Evolutionary conservation across 2,888 invertebrate genomes (phyloP), one percentile per base, ranked within the genome.

Genomic region (Acholoe squamosa): DNA sequence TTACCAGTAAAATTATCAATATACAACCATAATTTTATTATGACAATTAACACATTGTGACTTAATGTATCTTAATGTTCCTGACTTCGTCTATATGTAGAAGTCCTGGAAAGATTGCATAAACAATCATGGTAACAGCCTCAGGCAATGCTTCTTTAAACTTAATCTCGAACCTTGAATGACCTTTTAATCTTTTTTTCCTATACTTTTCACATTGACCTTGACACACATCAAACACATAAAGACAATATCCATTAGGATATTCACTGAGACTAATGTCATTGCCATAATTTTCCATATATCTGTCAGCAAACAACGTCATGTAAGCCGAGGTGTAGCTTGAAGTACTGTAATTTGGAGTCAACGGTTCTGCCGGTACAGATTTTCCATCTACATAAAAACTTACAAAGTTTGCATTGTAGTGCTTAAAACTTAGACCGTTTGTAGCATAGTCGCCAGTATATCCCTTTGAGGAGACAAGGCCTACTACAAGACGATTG

Each of bases 171-270:
- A 86, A 56, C 12, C 88, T 22, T 51, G 88, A 52, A 25, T 86
- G 88, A 33, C 88, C 88, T 25, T 28, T 86, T 25, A 52, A 25
- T 31, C 10, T 12, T 16, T 7, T 10, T 25, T 14, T 16, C 14
- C 22, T 25, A 31, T 54, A 52, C 19, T 86, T 43, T 22, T 86
- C 88, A 54, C 54, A 28, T 12, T 25, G 31, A 14, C 28, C 28
- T 54, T 51, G 16, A 51, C 56, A 54, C 19, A 86, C 19, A 56
- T 86, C 88, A 86, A 86, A 86, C 52, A 86, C 88, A 86, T 51
- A 86, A 14, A 86, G 22, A 51, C 33, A 51, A 28, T 86, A 51
- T 28, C 89, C 89, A 14, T 56, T 61, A 5, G 28, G 10, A 31
- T 89, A 89, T 28, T 89, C 67, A 19, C 12, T 31, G 10, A 61